Conservation (phyloP, 2,888 invertebrate species). For the Podotricha telesiphe region DNA sequence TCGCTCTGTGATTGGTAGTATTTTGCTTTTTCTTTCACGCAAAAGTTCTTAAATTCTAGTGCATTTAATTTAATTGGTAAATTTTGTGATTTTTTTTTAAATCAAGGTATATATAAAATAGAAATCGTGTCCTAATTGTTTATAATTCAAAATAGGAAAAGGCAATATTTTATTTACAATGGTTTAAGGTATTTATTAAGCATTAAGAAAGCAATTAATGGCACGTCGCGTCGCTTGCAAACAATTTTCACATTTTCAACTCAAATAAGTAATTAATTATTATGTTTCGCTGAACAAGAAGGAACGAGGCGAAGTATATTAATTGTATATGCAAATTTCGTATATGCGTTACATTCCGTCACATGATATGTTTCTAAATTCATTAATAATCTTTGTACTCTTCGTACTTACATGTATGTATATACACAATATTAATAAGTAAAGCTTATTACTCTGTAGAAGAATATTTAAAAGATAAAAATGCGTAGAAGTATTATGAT, state of each 20-base stretch:
- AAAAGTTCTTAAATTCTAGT: not conserved
- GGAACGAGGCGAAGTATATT: slow-evolving; percentile 6
- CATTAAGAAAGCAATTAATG: slow-evolving; percentile 30
- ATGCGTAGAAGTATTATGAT: too few relatives aligned
- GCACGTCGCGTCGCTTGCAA: slow-evolving; percentile 23
- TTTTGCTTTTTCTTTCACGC: not conserved
- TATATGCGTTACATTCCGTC: slow-evolving; percentile 1
- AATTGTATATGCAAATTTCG: slow-evolving; percentile 16
- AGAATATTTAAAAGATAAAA: too few relatives aligned
- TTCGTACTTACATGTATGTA: too few relatives aligned
- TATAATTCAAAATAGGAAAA: not conserved
- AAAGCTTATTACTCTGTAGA: too few relatives aligned
- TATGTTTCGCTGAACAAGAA: not conserved
- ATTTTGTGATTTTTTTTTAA: not conserved
- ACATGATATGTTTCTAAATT: not conserved
- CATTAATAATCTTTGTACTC: not conserved
- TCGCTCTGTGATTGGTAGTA: slow-evolving; percentile 17
- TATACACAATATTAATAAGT: too few relatives aligned
- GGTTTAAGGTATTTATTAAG: slow-evolving; percentile 12
- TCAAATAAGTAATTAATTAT: slow-evolving; percentile 23
- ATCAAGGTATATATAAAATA: not conserved
- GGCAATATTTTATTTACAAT: slow-evolving; percentile 5
- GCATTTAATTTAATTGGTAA: not conserved
- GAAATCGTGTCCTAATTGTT: not conserved
- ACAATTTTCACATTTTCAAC: slow-evolving; percentile 14